These are phyloP conservation scores for Prolemur simus DNA, from an alignment of 2,113 vertebrate genomes.

Conservation along the genomic window DNA sequence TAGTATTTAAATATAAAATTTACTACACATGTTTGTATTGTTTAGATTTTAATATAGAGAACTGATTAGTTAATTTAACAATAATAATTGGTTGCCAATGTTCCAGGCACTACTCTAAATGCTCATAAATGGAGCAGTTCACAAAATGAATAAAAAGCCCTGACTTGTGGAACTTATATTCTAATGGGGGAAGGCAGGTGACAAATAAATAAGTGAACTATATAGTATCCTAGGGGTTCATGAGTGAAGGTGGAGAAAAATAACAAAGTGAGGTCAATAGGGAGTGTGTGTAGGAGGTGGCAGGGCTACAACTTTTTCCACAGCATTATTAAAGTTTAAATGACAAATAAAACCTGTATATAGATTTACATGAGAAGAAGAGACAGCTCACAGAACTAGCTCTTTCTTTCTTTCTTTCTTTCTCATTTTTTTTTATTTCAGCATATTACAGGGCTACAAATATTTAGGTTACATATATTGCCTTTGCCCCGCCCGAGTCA, in stretches of 20 bases:
- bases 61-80: neutral
- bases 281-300: neutral
- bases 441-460: too few species aligned
- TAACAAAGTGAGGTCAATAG: neutral
- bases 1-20: neutral
- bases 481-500: too few species aligned
- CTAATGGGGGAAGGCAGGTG: neutral
- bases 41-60: neutral
- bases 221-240: neutral
- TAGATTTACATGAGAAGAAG: too few species aligned
- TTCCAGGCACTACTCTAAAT: neutral
- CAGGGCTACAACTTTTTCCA: neutral
- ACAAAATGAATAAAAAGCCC: neutral
- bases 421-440: too few species aligned
- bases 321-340: too few species aligned
- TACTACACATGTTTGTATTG: neutral
- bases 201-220: neutral
- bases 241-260: neutral
- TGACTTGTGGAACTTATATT: neutral
- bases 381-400: too few species aligned
- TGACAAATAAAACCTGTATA: too few species aligned
- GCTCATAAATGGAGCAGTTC: neutral
- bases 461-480: too few species aligned
- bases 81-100: neutral
- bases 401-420: too few species aligned